Percentiles rank a stretch among this genome's conserved stretches.
Evolutionary conservation across 1,140 invertebrate species (phyloP).

Genomic region (Yoshiicerus persimilis): DNA sequence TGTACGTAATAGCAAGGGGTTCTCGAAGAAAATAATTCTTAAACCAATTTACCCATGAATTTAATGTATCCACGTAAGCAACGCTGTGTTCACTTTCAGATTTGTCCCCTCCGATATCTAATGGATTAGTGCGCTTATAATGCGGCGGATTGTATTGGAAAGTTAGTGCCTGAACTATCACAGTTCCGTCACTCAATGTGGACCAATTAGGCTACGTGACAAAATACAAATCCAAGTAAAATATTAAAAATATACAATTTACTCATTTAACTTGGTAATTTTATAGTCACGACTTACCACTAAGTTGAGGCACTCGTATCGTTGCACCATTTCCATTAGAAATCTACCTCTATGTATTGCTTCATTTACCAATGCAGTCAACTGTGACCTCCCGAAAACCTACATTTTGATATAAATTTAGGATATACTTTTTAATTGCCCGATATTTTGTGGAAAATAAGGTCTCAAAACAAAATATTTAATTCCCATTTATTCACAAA

Average conservation of each 20-base stretch:
- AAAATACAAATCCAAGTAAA: slow-evolving; percentile 2
- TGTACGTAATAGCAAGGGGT: too few species aligned
- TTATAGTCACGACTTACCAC: slow-evolving; percentile 43
- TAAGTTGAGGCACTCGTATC: slow-evolving; percentile 39
- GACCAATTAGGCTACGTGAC: slow-evolving; percentile 45
- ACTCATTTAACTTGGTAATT: not conserved
- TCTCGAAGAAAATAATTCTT: too few species aligned
- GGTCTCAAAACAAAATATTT: too few species aligned
- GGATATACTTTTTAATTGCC: not conserved
- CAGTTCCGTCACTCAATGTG: slow-evolving; percentile 39
- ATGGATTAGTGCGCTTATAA: not conserved
- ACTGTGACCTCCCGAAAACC: slow-evolving; percentile 36
- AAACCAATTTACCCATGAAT: slow-evolving; percentile 43
- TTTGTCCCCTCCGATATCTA: not conserved
- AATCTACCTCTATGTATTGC: slow-evolving; percentile 41
- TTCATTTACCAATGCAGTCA: slow-evolving; percentile 37
- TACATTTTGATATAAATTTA: not conserved
- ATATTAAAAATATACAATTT: not conserved
- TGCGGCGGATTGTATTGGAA: slow-evolving; percentile 45
- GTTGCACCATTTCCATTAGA: slow-evolving; percentile 35
- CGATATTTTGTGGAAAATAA: not conserved
- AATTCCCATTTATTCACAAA: too few species aligned
- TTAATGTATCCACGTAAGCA: slow-evolving; percentile 46
- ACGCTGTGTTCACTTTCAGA: not conserved
- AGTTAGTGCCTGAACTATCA: slow-evolving; percentile 41